phyloP scores from a whole-genome alignment of 2,113 vertebrate genomes.

The Pomatostomus ruficeps region DNA sequence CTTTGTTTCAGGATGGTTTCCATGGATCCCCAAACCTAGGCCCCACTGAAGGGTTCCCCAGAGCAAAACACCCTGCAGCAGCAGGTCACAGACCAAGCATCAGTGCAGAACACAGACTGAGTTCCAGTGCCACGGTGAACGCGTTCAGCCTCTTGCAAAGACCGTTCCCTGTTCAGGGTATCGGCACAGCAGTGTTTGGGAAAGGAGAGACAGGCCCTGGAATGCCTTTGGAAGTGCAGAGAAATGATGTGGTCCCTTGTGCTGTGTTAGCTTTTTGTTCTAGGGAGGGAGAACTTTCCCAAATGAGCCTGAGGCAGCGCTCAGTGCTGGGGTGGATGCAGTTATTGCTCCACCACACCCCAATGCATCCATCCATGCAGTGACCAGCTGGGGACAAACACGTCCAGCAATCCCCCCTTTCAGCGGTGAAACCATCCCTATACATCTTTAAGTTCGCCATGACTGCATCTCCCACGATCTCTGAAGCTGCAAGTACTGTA shows the following conservation, averaged over 20 bases:
- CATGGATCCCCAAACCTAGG: slow-evolving; percentile 52
- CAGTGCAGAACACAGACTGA: not conserved
- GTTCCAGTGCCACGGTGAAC: not conserved
- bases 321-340: not conserved
- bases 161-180: not conserved
- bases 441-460: not conserved
- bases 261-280: not conserved
- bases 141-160: not conserved
- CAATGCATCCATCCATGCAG: not conserved
- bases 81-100: slow-evolving; percentile 24
- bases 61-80: not conserved
- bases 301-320: not conserved
- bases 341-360: not conserved
- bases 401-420: not conserved
- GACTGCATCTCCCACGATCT: not conserved
- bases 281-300: not conserved
- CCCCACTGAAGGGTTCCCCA: slow-evolving; percentile 20
- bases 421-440: not conserved
- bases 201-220: not conserved
- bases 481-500: slow-evolving; percentile 33
- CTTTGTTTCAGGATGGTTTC: slow-evolving; percentile 57
- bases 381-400: not conserved
- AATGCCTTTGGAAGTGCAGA: not conserved
- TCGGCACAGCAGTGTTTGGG: not conserved
- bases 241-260: not conserved